These are phyloP conservation scores for Parnassius mnemosyne DNA, from an alignment of 2,888 invertebrate species.

Conservation along the genomic window DNA sequence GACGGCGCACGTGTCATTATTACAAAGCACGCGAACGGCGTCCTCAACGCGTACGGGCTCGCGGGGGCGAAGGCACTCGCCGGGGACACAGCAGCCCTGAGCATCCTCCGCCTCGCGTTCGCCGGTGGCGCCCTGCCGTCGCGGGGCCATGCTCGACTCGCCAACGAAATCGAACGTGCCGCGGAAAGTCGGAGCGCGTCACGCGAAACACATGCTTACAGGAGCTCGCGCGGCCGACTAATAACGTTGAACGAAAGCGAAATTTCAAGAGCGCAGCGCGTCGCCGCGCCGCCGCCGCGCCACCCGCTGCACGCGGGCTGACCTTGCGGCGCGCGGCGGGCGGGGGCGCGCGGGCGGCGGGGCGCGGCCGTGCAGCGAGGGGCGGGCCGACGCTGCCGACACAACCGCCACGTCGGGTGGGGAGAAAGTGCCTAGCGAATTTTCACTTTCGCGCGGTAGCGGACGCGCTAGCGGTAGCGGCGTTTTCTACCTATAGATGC, in stretches of 20 bases:
- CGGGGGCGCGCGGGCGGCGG: slow-evolving; percentile 43
- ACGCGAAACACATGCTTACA: slow-evolving; percentile 81
- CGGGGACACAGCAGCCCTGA: slow-evolving; percentile 90
- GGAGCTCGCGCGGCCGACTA: slow-evolving; percentile 81
- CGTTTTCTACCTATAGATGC: slow-evolving; percentile 1
- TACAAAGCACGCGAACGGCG: slow-evolving; percentile 94
- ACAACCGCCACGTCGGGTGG: slow-evolving; percentile 54
- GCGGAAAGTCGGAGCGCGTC: slow-evolving; percentile 67
- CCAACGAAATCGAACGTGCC: slow-evolving; percentile 71
- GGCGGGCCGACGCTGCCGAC: slow-evolving; percentile 51
- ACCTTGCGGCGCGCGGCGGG: slow-evolving; percentile 59
- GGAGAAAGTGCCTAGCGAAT: slow-evolving; percentile 77
- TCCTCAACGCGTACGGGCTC: slow-evolving; percentile 84
- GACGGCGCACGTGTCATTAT: slow-evolving; percentile 93
- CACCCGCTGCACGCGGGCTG: slow-evolving; percentile 66
- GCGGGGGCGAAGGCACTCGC: slow-evolving; percentile 89
- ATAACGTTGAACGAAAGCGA: slow-evolving; percentile 84
- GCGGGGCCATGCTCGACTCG: slow-evolving; percentile 71
- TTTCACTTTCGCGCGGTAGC: slow-evolving; percentile 75
- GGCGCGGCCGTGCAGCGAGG: slow-evolving; percentile 62
- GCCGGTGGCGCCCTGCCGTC: slow-evolving; percentile 75
- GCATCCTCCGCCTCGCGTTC: slow-evolving; percentile 74
- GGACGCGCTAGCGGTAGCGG: slow-evolving; percentile 44
- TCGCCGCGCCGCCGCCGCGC: slow-evolving; percentile 54
- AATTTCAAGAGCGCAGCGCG: slow-evolving; percentile 84